Percentiles rank a stretch among this genome's conserved stretches.
Conservation (phyloP, 1,140 invertebrate species). For the Drosophila equinoxialis region DNA sequence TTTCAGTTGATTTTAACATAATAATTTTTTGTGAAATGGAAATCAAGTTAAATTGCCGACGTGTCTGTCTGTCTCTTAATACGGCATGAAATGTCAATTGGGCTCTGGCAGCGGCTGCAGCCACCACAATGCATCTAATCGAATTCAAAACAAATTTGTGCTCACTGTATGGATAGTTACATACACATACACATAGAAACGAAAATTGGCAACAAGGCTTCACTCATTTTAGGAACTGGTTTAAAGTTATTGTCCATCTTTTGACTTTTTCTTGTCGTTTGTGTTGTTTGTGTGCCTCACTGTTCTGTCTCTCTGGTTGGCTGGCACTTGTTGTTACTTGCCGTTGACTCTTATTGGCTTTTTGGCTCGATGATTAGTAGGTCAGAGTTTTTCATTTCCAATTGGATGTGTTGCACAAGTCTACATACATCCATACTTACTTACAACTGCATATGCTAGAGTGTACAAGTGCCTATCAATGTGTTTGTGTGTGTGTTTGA, state of each 20-base stretch:
- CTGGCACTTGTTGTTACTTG: slow-evolving; percentile 50
- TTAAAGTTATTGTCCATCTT: slow-evolving; percentile 81
- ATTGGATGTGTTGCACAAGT: slow-evolving; percentile 78
- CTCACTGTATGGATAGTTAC: slow-evolving; percentile 44
- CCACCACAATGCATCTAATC: slow-evolving; percentile 50
- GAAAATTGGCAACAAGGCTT: slow-evolving; percentile 73
- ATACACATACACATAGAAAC: slow-evolving; percentile 18
- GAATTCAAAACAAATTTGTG: slow-evolving; percentile 81
- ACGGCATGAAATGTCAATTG: slow-evolving; percentile 78
- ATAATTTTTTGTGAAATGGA: slow-evolving; percentile 72
- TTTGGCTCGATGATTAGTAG: slow-evolving; percentile 80
- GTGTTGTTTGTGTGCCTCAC: slow-evolving; percentile 35
- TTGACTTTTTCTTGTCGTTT: slow-evolving; percentile 70
- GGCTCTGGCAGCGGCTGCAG: slow-evolving; percentile 38
- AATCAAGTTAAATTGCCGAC: slow-evolving; percentile 71
- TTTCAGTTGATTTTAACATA: slow-evolving; percentile 73
- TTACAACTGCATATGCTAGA: slow-evolving; percentile 8
- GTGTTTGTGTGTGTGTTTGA: slow-evolving; percentile 26
- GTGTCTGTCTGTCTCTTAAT: slow-evolving; percentile 61
- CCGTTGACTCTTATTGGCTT: slow-evolving; percentile 78
- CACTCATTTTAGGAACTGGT: slow-evolving; percentile 64
- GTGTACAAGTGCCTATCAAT: too few species aligned
- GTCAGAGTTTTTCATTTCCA: slow-evolving; percentile 81
- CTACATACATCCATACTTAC: slow-evolving; percentile 17
- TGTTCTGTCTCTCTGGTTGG: slow-evolving; percentile 58